These are phyloP conservation scores for Lasioglossum calceatum DNA, from an alignment of 2,888 invertebrate genomes.

Conservation along the genomic window DNA sequence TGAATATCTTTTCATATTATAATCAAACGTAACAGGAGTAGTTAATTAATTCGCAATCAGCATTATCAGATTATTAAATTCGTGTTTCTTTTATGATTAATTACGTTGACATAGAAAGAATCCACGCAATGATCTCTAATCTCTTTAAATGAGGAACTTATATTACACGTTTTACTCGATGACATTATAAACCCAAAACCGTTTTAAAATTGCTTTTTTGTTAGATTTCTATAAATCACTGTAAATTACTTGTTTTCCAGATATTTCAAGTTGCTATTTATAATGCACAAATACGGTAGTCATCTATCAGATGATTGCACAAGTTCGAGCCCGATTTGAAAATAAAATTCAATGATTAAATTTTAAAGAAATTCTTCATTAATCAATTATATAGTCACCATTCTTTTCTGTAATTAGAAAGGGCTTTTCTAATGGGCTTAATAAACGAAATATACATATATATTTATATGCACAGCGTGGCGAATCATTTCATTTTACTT, in stretches of 20 bases:
- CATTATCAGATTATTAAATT: conserved; percentile 13
- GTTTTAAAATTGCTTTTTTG: background rate
- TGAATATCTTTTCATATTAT: conserved; percentile 17
- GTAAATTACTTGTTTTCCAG: conserved; percentile 23
- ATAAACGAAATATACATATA: too few species aligned
- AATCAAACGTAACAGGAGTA: conserved; percentile 7
- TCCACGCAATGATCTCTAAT: conserved; percentile 13
- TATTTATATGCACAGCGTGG: too few species aligned
- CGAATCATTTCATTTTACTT: too few species aligned
- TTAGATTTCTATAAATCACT: background rate
- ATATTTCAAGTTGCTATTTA: conserved; percentile 4
- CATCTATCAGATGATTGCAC: too few species aligned
- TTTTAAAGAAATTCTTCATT: too few species aligned
- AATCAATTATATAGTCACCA: too few species aligned
- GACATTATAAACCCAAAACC: too few species aligned
- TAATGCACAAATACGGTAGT: background rate
- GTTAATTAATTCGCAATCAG: background rate
- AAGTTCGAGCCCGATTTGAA: too few species aligned
- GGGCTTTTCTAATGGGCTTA: too few species aligned
- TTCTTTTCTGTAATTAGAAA: too few species aligned
- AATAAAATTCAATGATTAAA: too few species aligned
- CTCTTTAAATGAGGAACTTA: background rate
- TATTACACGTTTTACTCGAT: too few species aligned
- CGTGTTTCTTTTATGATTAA: background rate
- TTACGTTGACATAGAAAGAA: background rate